A percentile compares a stretch with the other conserved stretches of the same genome.
Evolutionary conservation across 2,888 invertebrate genomes (phyloP).

Genomic region (Dryococelus australis): DNA sequence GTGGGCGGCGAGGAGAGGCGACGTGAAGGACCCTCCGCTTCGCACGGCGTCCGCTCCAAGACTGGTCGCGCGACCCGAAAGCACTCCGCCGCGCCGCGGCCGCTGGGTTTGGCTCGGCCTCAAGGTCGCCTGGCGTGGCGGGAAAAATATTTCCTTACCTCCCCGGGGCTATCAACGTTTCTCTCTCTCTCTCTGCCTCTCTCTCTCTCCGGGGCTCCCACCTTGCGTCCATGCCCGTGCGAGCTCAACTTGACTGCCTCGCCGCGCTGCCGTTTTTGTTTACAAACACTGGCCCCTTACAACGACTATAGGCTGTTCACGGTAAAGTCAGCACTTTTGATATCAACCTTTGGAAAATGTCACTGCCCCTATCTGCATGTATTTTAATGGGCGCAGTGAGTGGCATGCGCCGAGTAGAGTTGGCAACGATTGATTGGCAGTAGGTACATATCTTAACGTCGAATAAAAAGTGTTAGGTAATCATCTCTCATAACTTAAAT

Average conservation of each 20-base stretch:
- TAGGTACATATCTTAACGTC: too few relatives aligned
- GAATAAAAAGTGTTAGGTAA: too few relatives aligned
- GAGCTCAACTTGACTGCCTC: conserved; percentile 25
- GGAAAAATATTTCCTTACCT: conserved; percentile 40
- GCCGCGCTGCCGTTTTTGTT: neutral
- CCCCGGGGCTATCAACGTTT: neutral
- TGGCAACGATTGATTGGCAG: too few relatives aligned
- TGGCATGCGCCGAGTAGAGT: too few relatives aligned
- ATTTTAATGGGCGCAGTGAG: too few relatives aligned
- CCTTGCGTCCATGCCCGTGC: conserved; percentile 26
- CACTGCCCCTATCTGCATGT: too few relatives aligned
- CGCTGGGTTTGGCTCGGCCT: conserved; percentile 12
- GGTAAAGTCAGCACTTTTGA: too few relatives aligned
- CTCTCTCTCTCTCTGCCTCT: neutral
- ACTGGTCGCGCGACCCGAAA: neutral
- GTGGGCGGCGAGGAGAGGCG: too few relatives aligned
- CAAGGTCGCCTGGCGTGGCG: conserved; percentile 42
- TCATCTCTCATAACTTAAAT: too few relatives aligned
- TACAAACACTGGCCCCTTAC: neutral
- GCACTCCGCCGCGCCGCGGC: neutral
- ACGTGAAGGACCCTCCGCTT: neutral
- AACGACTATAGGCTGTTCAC: too few relatives aligned
- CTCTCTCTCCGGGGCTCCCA: conserved; percentile 28
- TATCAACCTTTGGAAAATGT: too few relatives aligned
- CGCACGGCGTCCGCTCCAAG: conserved; percentile 11